phyloP scores from a whole-genome alignment of 2,113 vertebrate species.

The Lycaon pictus region DNA sequence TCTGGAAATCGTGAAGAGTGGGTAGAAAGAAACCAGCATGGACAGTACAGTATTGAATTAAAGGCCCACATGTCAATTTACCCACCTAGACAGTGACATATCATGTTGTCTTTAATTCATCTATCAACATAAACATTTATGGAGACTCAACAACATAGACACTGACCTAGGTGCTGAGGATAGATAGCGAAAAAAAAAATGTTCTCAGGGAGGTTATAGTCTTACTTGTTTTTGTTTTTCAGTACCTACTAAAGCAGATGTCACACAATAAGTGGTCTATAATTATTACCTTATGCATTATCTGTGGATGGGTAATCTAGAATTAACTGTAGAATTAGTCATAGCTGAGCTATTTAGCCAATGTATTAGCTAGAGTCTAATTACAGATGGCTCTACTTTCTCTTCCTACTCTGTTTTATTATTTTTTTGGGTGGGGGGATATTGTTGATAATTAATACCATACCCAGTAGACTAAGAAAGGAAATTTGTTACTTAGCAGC shows the following conservation, averaged over 20 bases:
- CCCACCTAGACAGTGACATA: neutral
- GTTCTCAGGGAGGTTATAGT: neutral
- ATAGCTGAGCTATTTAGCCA: conserved; percentile 42
- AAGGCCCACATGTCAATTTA: neutral
- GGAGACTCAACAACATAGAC: neutral
- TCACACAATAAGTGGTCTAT: neutral
- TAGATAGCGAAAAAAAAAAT: neutral
- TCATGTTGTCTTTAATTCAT: neutral
- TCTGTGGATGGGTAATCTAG: conserved; percentile 44
- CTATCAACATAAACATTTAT: conserved; percentile 12
- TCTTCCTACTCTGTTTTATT: conserved; percentile 43
- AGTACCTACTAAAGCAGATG: neutral
- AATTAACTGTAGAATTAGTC: conserved; percentile 48
- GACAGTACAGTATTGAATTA: neutral
- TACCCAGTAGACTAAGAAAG: conserved; percentile 13
- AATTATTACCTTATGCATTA: conserved; percentile 49
- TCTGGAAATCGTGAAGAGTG: neutral
- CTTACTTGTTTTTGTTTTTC: neutral
- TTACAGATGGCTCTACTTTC: conserved; percentile 50
- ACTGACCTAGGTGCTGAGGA: neutral
- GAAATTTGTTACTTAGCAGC: conserved; percentile 16
- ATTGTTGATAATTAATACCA: conserved; percentile 42
- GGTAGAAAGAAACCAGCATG: neutral
- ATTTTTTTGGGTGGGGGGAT: neutral
- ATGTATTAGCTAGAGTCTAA: conserved; percentile 46